Evolutionary conservation across 2,797 vertebrate genomes (phyloP).

Genomic region (Perdix hodgsoniae): DNA sequence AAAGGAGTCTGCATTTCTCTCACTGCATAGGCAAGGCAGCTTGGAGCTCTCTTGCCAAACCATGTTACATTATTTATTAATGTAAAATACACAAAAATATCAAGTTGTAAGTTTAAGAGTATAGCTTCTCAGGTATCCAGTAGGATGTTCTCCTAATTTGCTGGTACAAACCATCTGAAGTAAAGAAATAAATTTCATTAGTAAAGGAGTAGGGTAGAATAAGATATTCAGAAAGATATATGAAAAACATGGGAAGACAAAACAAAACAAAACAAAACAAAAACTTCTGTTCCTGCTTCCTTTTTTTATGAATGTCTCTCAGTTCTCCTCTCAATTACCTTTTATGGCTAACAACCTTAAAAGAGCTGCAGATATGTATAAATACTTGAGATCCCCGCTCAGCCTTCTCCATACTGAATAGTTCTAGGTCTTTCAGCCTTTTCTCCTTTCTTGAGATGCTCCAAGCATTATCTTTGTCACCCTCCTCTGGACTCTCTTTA

Average conservation of each 20-base stretch:
- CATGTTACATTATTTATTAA: background rate
- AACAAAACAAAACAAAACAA: background rate
- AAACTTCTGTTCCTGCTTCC: background rate
- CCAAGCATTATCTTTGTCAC: too few species aligned
- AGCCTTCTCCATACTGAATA: too few species aligned
- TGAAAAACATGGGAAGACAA: background rate
- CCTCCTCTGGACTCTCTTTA: too few species aligned
- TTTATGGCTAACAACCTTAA: background rate
- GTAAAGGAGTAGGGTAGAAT: background rate
- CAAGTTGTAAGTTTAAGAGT: background rate
- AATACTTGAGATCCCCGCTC: too few species aligned
- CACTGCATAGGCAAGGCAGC: too few species aligned
- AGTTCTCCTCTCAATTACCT: background rate
- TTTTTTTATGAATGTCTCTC: background rate
- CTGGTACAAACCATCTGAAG: background rate
- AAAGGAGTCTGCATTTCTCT: too few species aligned
- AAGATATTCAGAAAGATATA: background rate
- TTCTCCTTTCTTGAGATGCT: too few species aligned
- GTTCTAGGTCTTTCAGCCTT: too few species aligned
- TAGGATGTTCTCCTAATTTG: fast-evolving
- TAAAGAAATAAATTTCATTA: background rate
- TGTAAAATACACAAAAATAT: background rate
- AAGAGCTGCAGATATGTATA: too few species aligned
- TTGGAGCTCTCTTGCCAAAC: too few species aligned
- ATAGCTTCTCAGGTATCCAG: background rate